These are phyloP conservation scores for Drosophila guanche DNA, from an alignment of 1,140 invertebrate genomes.

Conservation along the genomic window DNA sequence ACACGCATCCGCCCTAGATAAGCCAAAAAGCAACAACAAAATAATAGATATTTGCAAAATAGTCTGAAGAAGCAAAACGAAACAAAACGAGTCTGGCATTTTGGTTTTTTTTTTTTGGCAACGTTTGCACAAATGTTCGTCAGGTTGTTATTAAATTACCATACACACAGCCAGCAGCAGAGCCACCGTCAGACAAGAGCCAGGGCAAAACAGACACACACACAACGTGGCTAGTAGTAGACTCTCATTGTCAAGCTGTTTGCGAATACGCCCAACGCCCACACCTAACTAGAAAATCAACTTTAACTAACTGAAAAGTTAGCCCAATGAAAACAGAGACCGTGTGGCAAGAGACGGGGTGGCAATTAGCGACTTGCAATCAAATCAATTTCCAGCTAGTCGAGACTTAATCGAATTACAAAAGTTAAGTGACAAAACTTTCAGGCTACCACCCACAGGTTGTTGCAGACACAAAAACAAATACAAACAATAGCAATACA, in stretches of 20 bases:
- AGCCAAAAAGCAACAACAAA: constrained; percentile 11
- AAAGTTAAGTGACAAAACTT: constrained; percentile 71
- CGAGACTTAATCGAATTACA: constrained; percentile 68
- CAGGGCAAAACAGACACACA: too few species aligned
- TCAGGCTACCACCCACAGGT: constrained; percentile 31
- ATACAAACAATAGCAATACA: neutral
- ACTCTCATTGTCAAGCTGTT: neutral
- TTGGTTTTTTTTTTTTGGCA: constrained; percentile 41
- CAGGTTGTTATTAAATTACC: constrained; percentile 11
- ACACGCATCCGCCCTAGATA: neutral
- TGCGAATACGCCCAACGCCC: neutral
- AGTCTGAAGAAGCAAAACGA: neutral
- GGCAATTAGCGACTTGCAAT: constrained; percentile 72
- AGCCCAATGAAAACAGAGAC: constrained; percentile 28
- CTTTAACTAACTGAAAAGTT: constrained; percentile 43
- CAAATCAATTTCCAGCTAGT: constrained; percentile 73
- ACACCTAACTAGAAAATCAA: neutral
- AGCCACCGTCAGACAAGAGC: neutral
- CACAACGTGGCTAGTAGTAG: too few species aligned
- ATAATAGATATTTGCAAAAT: constrained; percentile 16
- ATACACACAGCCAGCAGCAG: neutral
- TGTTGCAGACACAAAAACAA: neutral
- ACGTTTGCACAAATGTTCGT: constrained; percentile 64
- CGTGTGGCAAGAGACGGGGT: too few species aligned
- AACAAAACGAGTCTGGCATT: constrained; percentile 11